phyloP scores from a whole-genome alignment of 2,113 vertebrate genomes.

The Pedionomus torquatus region DNA sequence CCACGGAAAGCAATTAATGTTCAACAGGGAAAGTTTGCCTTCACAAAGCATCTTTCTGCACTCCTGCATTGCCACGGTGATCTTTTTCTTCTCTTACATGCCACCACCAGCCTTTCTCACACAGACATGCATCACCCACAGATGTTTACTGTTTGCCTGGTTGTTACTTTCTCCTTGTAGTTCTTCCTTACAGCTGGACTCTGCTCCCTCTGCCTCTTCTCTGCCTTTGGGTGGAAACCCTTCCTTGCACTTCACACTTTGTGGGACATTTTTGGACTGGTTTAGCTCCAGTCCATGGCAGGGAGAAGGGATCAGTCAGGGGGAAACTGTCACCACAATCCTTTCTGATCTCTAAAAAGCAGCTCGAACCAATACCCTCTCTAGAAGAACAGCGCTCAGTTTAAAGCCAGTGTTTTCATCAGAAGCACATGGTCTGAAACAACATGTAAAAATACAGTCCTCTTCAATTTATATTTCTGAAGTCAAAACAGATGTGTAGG shows the following conservation, averaged over 20 bases:
- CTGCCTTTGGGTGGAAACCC: neutral
- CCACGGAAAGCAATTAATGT: neutral
- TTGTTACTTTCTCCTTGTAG: neutral
- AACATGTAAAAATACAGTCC: neutral
- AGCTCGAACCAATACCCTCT: neutral
- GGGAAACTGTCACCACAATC: neutral
- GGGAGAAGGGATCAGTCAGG: neutral
- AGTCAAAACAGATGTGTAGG: neutral
- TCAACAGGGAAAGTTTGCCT: neutral
- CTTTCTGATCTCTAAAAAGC: neutral
- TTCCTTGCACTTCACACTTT: neutral
- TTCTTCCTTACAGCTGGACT: neutral
- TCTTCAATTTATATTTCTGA: neutral
- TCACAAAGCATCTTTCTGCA: neutral
- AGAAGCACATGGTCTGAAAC: neutral
- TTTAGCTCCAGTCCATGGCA: neutral
- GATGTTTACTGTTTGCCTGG: neutral
- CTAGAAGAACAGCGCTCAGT: neutral
- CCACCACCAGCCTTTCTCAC: neutral
- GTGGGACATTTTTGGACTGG: neutral
- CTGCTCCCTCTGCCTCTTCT: neutral
- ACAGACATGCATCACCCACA: neutral
- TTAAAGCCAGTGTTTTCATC: neutral
- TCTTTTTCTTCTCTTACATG: neutral
- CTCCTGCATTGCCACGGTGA: fast-evolving